phyloP scores from a whole-genome alignment of 2,113 vertebrate species.

The Psephotus haematonotus region DNA sequence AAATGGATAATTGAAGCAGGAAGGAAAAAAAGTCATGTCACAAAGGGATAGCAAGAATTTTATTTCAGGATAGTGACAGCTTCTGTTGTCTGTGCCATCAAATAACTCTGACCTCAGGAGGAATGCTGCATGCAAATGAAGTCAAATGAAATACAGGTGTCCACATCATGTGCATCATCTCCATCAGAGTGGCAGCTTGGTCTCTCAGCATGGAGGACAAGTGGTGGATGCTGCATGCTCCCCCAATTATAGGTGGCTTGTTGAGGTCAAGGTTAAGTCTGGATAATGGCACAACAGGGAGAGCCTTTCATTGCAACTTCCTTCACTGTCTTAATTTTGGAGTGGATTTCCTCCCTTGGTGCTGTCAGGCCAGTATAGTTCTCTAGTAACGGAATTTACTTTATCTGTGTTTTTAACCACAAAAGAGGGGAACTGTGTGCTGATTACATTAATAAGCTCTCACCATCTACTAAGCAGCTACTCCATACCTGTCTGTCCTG shows the following conservation, averaged over 20 bases:
- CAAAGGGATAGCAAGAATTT: not conserved
- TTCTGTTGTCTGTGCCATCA: constrained; percentile 21
- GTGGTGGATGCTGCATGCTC: not conserved
- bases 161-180: not conserved
- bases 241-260: rapidly evolving
- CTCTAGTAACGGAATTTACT: not conserved
- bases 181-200: not conserved
- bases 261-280: not conserved
- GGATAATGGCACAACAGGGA: not conserved
- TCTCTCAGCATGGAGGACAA: not conserved
- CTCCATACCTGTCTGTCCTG: not conserved
- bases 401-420: not conserved
- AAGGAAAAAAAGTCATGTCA: not conserved
- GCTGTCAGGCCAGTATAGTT: not conserved
- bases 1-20: not conserved
- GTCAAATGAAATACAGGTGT: not conserved
- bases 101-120: not conserved
- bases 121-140: constrained; percentile 26
- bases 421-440: not conserved
- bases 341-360: not conserved
- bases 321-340: not conserved
- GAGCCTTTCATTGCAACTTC: not conserved
- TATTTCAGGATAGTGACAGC: constrained; percentile 27
- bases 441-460: not conserved
- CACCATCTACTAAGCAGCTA: not conserved